Percentiles rank a stretch among this genome's conserved stretches.
phyloP scores from a whole-genome alignment of 2,113 vertebrate species.

The Notiomystis cincta region DNA sequence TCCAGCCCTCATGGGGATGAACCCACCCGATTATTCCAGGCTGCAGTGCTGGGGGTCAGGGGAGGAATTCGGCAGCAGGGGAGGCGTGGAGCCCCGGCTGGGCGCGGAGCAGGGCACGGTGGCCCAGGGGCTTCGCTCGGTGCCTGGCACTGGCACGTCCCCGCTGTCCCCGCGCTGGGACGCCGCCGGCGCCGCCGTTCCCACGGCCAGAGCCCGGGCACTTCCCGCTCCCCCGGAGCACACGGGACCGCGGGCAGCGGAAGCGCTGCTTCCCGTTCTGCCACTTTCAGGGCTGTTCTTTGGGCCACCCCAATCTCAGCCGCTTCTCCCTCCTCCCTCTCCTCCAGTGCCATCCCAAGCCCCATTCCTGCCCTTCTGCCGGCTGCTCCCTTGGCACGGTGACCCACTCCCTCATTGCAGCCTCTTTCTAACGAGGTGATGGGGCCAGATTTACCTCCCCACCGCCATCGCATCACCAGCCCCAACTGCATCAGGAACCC shows the following conservation, averaged over 20 bases:
- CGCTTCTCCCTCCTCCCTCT: fast-evolving
- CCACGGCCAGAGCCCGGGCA: background rate
- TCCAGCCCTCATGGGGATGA: fast-evolving
- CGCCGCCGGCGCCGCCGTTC: fast-evolving
- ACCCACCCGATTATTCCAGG: background rate
- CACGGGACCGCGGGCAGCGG: background rate
- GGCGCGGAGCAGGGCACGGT: fast-evolving
- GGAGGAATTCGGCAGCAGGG: too few species aligned
- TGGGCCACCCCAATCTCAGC: background rate
- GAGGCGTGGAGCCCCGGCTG: background rate
- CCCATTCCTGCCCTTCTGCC: background rate
- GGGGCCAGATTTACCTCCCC: fast-evolving
- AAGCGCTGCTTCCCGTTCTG: background rate
- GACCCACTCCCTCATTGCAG: fast-evolving
- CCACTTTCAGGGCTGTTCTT: fast-evolving
- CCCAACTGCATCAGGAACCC: fast-evolving
- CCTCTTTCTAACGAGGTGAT: fast-evolving
- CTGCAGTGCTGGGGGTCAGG: fast-evolving
- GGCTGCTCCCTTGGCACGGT: fast-evolving
- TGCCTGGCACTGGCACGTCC: fast-evolving
- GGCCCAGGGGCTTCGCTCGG: fast-evolving
- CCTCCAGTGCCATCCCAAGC: fast-evolving
- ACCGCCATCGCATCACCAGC: background rate
- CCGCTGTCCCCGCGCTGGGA: background rate
- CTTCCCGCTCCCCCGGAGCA: background rate